phyloP scores from a whole-genome alignment of 2,797 vertebrate species.

The Todus mexicanus region DNA sequence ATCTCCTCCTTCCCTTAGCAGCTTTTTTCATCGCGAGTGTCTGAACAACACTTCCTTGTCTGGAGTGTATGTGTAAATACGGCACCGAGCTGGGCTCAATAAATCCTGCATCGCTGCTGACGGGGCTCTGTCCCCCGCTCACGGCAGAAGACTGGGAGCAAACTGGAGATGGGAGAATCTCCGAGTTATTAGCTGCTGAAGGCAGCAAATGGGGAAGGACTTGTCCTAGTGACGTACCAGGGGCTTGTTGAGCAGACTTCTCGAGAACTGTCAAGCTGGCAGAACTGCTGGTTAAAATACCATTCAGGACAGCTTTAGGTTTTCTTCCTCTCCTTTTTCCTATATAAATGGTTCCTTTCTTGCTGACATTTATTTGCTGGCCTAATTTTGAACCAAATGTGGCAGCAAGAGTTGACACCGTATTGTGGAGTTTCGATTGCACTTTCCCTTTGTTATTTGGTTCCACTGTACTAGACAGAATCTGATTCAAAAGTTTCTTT shows the following conservation, averaged over 20 bases:
- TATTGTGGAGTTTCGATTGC: conserved; percentile 77
- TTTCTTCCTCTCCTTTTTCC: conserved; percentile 96
- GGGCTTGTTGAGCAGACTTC: conserved; percentile 68
- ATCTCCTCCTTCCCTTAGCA: conserved; percentile 80
- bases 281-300: conserved; percentile 61
- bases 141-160: conserved; percentile 82
- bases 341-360: conserved; percentile 99
- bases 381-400: conserved; percentile 91
- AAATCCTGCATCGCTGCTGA: conserved; percentile 90
- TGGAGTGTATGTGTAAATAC: conserved; percentile 79
- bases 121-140: conserved; percentile 90
- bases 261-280: conserved; percentile 67
- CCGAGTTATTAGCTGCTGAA: conserved; percentile 68
- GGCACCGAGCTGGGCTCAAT: conserved; percentile 93
- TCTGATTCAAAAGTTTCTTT: conserved; percentile 89
- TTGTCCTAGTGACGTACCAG: conserved; percentile 63
- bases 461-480: conserved; percentile 78
- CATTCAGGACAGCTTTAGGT: conserved; percentile 84
- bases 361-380: conserved; percentile 98
- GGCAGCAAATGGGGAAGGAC: conserved; percentile 82
- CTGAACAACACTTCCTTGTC: conserved; percentile 76
- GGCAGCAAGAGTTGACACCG: conserved; percentile 90
- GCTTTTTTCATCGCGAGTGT: conserved; percentile 89
- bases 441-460: conserved; percentile 80
- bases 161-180: conserved; percentile 85